phyloP scores from a whole-genome alignment of 2,797 vertebrate species.

The Danio kyathit region DNA sequence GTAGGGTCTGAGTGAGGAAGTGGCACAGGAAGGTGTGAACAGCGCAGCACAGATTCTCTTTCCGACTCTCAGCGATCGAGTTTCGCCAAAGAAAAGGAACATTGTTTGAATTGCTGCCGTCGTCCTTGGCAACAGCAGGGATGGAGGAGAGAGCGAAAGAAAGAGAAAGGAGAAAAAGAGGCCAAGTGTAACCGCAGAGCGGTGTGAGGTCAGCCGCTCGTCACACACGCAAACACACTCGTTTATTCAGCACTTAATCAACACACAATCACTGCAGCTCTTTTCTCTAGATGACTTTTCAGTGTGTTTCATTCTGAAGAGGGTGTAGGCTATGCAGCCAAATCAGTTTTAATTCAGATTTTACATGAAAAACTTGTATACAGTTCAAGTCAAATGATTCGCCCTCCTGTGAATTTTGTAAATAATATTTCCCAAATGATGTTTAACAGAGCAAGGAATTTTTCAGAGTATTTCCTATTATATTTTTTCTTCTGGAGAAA shows the following conservation, averaged over 20 bases:
- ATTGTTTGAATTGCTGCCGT: conserved; percentile 72
- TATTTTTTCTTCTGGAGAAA: too few species aligned
- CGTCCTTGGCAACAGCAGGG: conserved; percentile 75
- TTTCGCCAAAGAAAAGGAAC: conserved; percentile 73
- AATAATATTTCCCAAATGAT: too few species aligned
- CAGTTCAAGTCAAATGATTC: too few species aligned
- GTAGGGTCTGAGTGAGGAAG: background rate
- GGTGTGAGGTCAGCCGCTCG: conserved; percentile 57
- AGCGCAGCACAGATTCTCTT: conserved; percentile 21
- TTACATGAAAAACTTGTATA: too few species aligned
- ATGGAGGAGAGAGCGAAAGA: conserved; percentile 50
- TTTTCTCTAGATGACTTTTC: conserved; percentile 19
- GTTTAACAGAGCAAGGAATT: too few species aligned
- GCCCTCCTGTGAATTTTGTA: too few species aligned
- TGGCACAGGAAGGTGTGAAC: conserved; percentile 32
- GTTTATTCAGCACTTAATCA: conserved; percentile 65
- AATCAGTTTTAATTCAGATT: background rate
- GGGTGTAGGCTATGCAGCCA: background rate
- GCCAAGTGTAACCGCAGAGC: conserved; percentile 60
- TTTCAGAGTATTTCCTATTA: too few species aligned
- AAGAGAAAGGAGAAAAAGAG: conserved; percentile 52
- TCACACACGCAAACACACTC: conserved; percentile 43
- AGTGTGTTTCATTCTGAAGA: background rate
- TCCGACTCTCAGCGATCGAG: conserved; percentile 61
- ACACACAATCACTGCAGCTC: conserved; percentile 51